phyloP scores from a whole-genome alignment of 2,113 vertebrate genomes.

The Chelonoidis abingdonii region DNA sequence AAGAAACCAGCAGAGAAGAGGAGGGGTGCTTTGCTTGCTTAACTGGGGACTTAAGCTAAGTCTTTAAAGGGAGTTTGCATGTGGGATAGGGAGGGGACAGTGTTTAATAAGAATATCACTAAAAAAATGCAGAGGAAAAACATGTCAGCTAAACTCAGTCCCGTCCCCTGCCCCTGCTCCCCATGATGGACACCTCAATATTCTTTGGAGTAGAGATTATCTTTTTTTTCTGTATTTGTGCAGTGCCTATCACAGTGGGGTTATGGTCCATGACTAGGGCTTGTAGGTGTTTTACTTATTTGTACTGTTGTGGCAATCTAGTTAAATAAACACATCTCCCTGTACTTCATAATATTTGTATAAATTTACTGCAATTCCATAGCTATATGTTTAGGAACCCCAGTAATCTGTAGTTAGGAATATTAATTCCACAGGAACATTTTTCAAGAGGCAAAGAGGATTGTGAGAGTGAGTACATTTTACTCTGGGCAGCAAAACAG shows the following conservation, averaged over 20 bases:
- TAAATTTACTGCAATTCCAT: neutral
- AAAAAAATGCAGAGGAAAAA: neutral
- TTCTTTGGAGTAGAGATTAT: neutral
- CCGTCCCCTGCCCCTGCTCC: rapidly evolving
- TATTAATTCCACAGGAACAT: neutral
- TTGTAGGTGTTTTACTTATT: neutral
- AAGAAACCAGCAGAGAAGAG: neutral
- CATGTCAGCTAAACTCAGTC: neutral
- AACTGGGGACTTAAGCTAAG: rapidly evolving
- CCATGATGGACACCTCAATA: neutral
- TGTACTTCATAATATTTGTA: neutral
- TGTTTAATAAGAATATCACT: neutral
- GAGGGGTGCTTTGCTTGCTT: neutral
- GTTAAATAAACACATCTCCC: neutral
- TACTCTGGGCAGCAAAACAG: neutral
- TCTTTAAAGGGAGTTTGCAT: neutral
- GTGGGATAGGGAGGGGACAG: neutral
- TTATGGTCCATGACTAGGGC: neutral
- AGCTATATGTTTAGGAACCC: neutral
- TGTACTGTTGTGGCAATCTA: neutral
- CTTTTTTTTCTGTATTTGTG: neutral
- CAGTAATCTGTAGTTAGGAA: rapidly evolving
- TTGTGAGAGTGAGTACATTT: neutral
- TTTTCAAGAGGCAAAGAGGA: neutral
- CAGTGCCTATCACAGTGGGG: neutral